These are phyloP conservation scores for Tragopan temminckii DNA, from an alignment of 2,797 vertebrate species.

Conservation along the genomic window DNA sequence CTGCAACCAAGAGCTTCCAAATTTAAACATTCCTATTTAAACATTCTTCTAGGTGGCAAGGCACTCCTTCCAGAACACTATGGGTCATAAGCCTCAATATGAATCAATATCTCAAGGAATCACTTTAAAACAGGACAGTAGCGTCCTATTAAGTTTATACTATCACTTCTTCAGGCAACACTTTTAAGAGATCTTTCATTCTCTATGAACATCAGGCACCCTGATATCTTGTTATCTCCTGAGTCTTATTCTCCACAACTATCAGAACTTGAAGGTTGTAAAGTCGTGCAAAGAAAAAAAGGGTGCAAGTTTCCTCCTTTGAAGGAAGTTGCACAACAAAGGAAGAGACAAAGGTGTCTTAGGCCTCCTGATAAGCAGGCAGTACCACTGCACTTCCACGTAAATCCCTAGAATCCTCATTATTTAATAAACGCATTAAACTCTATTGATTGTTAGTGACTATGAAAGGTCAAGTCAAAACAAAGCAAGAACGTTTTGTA, in stretches of 20 bases:
- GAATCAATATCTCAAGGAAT: not conserved
- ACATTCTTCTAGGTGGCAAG: not conserved
- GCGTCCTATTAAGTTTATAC: too few relatives aligned
- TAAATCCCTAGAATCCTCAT: constrained; percentile 39
- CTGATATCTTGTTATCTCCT: not conserved
- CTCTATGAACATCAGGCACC: not conserved
- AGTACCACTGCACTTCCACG: not conserved
- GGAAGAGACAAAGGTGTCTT: not conserved
- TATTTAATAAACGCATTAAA: constrained; percentile 72
- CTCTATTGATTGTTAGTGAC: constrained; percentile 56
- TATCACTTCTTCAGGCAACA: not conserved
- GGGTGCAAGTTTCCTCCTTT: not conserved
- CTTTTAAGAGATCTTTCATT: not conserved
- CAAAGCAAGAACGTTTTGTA: constrained; percentile 33
- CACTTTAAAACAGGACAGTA: not conserved
- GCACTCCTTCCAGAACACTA: not conserved
- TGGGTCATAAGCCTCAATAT: not conserved
- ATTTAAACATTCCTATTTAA: too few relatives aligned
- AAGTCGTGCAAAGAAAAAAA: not conserved
- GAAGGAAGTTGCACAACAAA: not conserved
- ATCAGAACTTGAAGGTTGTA: not conserved
- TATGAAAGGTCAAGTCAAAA: constrained; percentile 63
- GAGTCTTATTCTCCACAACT: not conserved
- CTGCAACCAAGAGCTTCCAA: not conserved
- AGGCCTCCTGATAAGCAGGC: not conserved